phyloP scores from a whole-genome alignment of 2,113 vertebrate genomes.

The Progne subis region DNA sequence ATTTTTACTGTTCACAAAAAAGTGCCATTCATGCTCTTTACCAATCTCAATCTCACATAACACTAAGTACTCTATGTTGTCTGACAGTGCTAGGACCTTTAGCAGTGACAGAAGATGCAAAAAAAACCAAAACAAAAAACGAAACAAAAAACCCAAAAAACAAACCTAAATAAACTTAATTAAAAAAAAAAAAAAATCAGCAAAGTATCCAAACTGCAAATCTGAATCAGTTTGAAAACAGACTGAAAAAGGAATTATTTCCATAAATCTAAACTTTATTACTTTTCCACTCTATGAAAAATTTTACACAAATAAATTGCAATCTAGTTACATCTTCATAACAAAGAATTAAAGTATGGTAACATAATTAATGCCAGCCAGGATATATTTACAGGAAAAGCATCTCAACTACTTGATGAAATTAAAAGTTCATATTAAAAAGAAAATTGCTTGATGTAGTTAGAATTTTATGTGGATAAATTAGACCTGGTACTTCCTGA shows the following conservation, averaged over 20 bases:
- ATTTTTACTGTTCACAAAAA: not conserved
- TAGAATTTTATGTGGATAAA: not conserved
- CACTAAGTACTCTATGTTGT: not conserved
- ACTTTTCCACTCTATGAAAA: not conserved
- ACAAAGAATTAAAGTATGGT: not conserved
- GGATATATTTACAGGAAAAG: not conserved
- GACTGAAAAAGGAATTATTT: not conserved
- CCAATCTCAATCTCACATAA: not conserved
- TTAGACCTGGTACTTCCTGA: not conserved
- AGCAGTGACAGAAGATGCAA: not conserved
- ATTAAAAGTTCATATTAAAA: conserved; percentile 9
- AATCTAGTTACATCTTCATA: not conserved
- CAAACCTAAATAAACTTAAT: too few species aligned
- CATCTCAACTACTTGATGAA: not conserved
- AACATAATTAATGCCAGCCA: conserved; percentile 3
- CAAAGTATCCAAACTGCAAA: not conserved
- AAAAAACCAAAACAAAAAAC: not conserved
- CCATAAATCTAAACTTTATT: not conserved
- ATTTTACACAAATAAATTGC: not conserved
- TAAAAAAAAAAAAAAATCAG: not conserved
- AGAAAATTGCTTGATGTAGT: not conserved
- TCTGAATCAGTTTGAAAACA: not conserved
- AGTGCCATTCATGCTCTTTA: not conserved
- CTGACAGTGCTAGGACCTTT: not conserved
- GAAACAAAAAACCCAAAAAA: not conserved